Evolutionary conservation across 2,797 vertebrate species (phyloP).

Genomic region (Takifugu ocellatus): DNA sequence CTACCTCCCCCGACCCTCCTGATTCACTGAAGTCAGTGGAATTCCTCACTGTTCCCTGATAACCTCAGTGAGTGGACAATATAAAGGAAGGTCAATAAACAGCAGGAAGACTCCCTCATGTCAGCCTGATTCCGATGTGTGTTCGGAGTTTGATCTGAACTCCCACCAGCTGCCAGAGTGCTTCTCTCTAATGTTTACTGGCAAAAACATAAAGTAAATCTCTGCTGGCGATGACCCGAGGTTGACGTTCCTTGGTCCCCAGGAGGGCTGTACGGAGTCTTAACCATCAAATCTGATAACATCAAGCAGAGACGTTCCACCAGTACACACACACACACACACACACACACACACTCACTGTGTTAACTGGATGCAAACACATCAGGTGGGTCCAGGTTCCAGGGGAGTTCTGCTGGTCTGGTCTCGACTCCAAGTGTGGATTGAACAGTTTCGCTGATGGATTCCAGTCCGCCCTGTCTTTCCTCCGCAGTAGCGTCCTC

Average conservation of each 20-base stretch:
- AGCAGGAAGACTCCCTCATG: constrained; percentile 13
- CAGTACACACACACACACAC: no score
- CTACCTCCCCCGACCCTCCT: constrained; percentile 12
- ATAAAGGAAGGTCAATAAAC: constrained; percentile 68
- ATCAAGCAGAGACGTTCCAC: no score
- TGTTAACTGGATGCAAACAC: neutral
- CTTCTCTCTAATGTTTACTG: no score
- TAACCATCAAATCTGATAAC: no score
- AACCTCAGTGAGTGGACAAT: constrained; percentile 52
- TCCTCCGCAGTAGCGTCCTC: constrained; percentile 55
- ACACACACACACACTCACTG: no score
- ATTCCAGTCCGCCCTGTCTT: constrained; percentile 41
- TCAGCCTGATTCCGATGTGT: no score
- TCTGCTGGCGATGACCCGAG: no score
- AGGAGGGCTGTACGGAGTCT: no score
- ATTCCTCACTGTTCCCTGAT: constrained; percentile 61
- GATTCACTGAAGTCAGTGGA: constrained; percentile 45
- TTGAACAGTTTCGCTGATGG: constrained; percentile 45
- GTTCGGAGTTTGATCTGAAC: no score
- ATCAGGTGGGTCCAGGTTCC: neutral
- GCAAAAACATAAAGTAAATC: no score
- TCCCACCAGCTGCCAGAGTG: no score
- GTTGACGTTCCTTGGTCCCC: no score
- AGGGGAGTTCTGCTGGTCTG: constrained; percentile 3
- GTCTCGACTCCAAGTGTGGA: constrained; percentile 26